Evolutionary conservation across 2,797 vertebrate species (phyloP), one percentile per base, ranked within the genome.

Genomic region (Catharus ustulatus): DNA sequence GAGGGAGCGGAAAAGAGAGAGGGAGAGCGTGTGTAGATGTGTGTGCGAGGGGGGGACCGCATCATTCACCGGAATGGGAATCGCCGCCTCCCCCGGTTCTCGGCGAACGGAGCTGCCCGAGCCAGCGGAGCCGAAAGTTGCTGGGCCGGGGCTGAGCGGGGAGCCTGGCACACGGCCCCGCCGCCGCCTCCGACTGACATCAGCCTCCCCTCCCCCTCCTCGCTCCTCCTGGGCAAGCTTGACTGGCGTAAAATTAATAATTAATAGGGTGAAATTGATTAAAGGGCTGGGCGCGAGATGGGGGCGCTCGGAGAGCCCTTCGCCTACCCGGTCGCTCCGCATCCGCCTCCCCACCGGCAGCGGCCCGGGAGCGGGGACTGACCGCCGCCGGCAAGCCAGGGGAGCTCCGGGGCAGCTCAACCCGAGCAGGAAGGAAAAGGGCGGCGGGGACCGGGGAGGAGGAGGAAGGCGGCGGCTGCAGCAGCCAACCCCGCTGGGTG

Each of bases 231-330:
- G 89, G 96, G 97, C 97, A 94, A 96, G 97, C 94, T 94, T 96
- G 91, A 96, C 97, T 98, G 97, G 97, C 97, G 97, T 96, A 96
- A 98, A 98, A 98, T 98, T 98, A 98, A 98, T 98, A 98, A 97
- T 97, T 98, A 98, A 97, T 97, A 97, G 97, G 91, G 90, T 96
- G 97, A 98, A 98, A 98, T 98, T 98, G 97, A 98, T 98, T 98
- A 98, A 97, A 97, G 97, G 97, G 96, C 94, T 96, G 87, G 84
- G 93, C 58, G 86, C 69, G 36, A 77, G 84, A 76, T 69, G 87
- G 75, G 92, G 95, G 91, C 83, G 89, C 96, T 78, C 84, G 55
- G 95, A 92, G 93, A 78, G 93, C 69, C 46, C 49, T 91, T 89
- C 61, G 74, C 82, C 29, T 84, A 27, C 71, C 42, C 83, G 26